A percentile compares a stretch with the other conserved stretches of the same genome.
phyloP scores from a whole-genome alignment of 2,113 vertebrate genomes.

The Hippocampus barbouri region DNA sequence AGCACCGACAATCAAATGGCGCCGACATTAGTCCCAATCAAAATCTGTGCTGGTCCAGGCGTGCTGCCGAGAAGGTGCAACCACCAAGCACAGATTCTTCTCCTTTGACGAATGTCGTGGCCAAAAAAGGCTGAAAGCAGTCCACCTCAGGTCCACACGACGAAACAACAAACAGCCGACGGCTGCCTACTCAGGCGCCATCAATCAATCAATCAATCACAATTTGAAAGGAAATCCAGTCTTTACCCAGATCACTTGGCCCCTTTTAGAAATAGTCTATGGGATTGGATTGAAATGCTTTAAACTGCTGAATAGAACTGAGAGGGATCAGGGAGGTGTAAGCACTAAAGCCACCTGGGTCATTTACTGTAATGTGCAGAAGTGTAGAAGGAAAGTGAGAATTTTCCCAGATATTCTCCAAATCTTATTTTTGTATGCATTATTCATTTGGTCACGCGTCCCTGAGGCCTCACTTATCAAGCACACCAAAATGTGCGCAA shows the following conservation, averaged over 20 bases:
- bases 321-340: slow-evolving; percentile 27
- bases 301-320: slow-evolving; percentile 36
- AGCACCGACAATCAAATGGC: too few relatives aligned
- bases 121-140: too few relatives aligned
- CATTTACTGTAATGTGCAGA: slow-evolving; percentile 24
- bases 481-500: too few relatives aligned
- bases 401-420: background rate
- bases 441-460: background rate
- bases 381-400: background rate
- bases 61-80: too few relatives aligned
- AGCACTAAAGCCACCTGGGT: slow-evolving; percentile 18
- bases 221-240: slow-evolving; percentile 56
- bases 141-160: too few relatives aligned
- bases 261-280: slow-evolving; percentile 51
- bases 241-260: slow-evolving; percentile 47
- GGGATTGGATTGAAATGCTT: slow-evolving; percentile 56
- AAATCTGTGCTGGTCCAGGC: too few relatives aligned
- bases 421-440: background rate
- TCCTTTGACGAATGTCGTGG: too few relatives aligned
- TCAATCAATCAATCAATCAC: background rate
- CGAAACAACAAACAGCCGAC: too few relatives aligned
- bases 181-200: too few relatives aligned
- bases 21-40: too few relatives aligned
- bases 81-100: too few relatives aligned
- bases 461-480: too few relatives aligned